Evolutionary conservation across 1,140 invertebrate species (phyloP).

Genomic region (Ephestia elutella): DNA sequence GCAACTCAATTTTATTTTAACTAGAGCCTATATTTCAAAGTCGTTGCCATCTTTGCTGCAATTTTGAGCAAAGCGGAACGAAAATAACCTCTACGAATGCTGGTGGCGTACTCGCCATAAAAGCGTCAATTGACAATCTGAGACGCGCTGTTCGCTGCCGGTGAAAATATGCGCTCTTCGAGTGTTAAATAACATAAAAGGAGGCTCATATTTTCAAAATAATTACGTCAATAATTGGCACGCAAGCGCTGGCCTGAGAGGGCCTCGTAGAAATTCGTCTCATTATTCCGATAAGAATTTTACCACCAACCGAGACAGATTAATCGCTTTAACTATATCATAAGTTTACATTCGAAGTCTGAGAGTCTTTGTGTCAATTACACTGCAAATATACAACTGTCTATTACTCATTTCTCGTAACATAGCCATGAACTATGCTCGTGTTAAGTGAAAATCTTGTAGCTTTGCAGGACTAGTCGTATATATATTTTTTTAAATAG

Average conservation of each 20-base stretch:
- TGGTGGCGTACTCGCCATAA: slow-evolving; percentile 36
- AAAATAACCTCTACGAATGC: slow-evolving; percentile 36
- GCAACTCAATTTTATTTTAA: slow-evolving; percentile 10
- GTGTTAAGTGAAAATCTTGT: slow-evolving; percentile 40
- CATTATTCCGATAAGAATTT: slow-evolving; percentile 61
- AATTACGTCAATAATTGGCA: slow-evolving; percentile 72
- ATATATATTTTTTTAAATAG: background rate
- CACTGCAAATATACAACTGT: slow-evolving; percentile 57
- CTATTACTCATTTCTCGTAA: slow-evolving; percentile 46
- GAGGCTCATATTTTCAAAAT: slow-evolving; percentile 67
- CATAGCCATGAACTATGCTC: slow-evolving; percentile 24
- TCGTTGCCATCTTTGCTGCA: background rate
- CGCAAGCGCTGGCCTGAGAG: slow-evolving; percentile 35
- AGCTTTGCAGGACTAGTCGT: slow-evolving; percentile 26
- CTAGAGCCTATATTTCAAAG: background rate
- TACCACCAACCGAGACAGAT: slow-evolving; percentile 69
- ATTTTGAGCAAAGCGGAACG: background rate
- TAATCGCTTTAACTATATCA: slow-evolving; percentile 70
- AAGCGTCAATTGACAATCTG: slow-evolving; percentile 56
- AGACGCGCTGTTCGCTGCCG: slow-evolving; percentile 28
- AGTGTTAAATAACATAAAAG: slow-evolving; percentile 64
- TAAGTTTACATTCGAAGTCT: slow-evolving; percentile 56
- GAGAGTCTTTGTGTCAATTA: slow-evolving; percentile 61
- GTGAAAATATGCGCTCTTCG: slow-evolving; percentile 58
- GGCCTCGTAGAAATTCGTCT: slow-evolving; percentile 44